Base-by-base conservation (phyloP, 1,140 invertebrate genomes). In the Tigriopus japonicus region DNA sequence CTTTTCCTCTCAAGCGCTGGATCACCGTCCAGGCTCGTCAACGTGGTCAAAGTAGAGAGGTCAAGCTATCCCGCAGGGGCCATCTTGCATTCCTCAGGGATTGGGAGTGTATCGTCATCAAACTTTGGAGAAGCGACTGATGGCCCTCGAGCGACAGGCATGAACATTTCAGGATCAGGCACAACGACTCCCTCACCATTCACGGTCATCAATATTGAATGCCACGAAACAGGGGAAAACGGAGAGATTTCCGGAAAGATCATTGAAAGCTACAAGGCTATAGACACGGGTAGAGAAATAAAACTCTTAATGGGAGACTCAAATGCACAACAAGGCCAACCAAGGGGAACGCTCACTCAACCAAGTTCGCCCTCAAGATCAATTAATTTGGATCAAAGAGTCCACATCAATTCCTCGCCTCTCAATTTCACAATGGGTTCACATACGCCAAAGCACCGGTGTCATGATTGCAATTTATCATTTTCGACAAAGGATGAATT, bases 41-140 rank as follows among this genome's bases (percentile, higher is more conserved):
- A 58, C n/a, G 55, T 58, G n/a, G 55, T 58, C 55, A 58, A 58
- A 58, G 28, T 58, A 17, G 55, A 58, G 28, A 14, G 55, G 15
- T 58, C 55, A 17, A 41, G 24, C 17, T 17, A 40, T 15, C 17
- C 28, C 45, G 45, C 45, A 49, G n/a, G n/a, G 21, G 21, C 45
- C 45, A 21, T 17, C 45, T 49, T 21, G 45, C 2, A 49, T 15
- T 49, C 45, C 28, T 35, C 28, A 35, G 28, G 28, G 28, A 35
- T 35, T 35, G 21, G 45, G 45, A 15, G n/a, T 21, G 10, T 49
- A 49, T 49, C n/a, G 45, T 15, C n/a, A 21, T 6, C 45, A 2
- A 49, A 49, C 45, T 49, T 49, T 49, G 13, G 28, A 54, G 14
- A 28, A 54, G 21, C 21, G 5, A 17, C 40, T 24, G 21, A 51